Percentiles rank a stretch among this genome's conserved stretches.
phyloP scores from a whole-genome alignment of 1,140 invertebrate species.

The Ceratina australensis region DNA sequence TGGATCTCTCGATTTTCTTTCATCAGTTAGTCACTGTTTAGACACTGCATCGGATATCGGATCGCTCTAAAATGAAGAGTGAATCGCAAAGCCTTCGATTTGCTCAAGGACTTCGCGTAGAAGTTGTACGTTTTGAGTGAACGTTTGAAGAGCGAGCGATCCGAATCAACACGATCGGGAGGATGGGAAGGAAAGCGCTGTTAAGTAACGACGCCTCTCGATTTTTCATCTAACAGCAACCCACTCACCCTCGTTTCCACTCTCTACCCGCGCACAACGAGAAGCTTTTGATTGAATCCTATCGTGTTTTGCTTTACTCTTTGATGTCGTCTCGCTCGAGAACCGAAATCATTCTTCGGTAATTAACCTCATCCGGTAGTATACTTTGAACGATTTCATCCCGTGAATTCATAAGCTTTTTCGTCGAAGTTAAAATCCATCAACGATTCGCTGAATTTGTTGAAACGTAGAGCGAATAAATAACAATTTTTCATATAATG shows the following conservation, averaged over 20 bases:
- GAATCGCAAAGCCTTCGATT: not conserved
- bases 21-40: not conserved
- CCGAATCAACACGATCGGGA: not conserved
- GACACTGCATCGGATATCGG: constrained; percentile 5
- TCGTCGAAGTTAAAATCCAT: too few relatives aligned
- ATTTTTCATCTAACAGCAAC: constrained; percentile 20
- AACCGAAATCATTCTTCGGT: constrained; percentile 48
- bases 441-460: not conserved
- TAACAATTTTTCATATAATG: too few relatives aligned
- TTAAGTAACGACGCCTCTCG: constrained; percentile 9
- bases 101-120: not conserved
- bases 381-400: not conserved
- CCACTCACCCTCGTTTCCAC: not conserved
- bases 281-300: constrained; percentile 15
- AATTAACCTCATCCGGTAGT: constrained; percentile 44
- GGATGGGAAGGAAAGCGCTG: constrained; percentile 23
- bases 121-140: not conserved
- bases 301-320: not conserved
- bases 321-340: constrained; percentile 1
- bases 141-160: not conserved
- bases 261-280: constrained; percentile 27
- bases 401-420: not conserved
- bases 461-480: too few relatives aligned
- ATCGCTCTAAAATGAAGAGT: not conserved
- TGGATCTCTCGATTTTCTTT: not conserved